Conservation (phyloP, 2,888 invertebrate genomes). For the Boloria selene region DNA sequence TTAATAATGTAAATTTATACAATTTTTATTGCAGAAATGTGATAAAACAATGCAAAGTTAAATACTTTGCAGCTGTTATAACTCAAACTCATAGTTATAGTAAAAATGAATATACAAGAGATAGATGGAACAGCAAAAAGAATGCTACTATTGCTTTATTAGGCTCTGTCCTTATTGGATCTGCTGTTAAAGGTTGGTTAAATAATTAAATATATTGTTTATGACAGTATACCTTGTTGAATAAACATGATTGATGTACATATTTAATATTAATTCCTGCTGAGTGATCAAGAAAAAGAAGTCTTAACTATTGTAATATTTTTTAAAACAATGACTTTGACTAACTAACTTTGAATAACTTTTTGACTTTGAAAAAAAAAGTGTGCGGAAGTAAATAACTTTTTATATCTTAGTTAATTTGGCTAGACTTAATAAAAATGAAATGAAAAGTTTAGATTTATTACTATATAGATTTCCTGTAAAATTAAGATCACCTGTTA, state of each 20-base stretch:
- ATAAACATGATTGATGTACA: not conserved
- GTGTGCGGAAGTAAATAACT: too few species aligned
- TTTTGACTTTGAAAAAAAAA: too few species aligned
- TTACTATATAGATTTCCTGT: too few species aligned
- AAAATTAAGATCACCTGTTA: too few species aligned
- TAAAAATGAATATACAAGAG: conserved; percentile 39
- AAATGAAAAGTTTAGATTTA: too few species aligned
- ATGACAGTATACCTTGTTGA: not conserved
- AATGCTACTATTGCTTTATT: conserved; percentile 49
- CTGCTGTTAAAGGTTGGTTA: conserved; percentile 53
- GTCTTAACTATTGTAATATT: too few species aligned
- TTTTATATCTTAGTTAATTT: too few species aligned
- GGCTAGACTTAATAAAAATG: too few species aligned
- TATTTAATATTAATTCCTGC: too few species aligned
- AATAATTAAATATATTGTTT: not conserved
- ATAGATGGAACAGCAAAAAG: conserved; percentile 41
- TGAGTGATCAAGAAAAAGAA: too few species aligned
- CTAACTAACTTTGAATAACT: too few species aligned
- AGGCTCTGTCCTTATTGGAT: conserved; percentile 58
- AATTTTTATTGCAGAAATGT: conserved; percentile 48
- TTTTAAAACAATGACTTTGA: too few species aligned
- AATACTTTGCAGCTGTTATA: conserved; percentile 47
- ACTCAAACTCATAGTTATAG: conserved; percentile 45
- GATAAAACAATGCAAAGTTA: conserved; percentile 48
- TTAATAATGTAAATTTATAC: not conserved